Evolutionary conservation across 1,140 invertebrate species (phyloP).

Genomic region (Belonocnema kinseyi): DNA sequence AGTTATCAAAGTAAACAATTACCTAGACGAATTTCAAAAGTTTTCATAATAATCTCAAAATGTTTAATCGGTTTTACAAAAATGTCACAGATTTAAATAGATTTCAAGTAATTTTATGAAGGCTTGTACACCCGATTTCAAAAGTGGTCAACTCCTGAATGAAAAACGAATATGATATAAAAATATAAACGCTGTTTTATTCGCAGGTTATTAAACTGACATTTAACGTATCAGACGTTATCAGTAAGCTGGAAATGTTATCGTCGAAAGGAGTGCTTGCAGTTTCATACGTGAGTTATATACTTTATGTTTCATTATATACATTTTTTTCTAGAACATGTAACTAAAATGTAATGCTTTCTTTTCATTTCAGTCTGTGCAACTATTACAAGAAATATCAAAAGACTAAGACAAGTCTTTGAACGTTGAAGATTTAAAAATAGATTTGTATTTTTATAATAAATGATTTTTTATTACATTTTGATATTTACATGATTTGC

Average conservation of each 20-base stretch:
- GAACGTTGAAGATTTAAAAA: conserved; percentile 24
- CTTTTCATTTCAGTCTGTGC: conserved; percentile 39
- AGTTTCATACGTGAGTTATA: conserved; percentile 49
- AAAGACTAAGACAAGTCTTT: neutral
- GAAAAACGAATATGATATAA: neutral
- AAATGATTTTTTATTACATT: conserved; percentile 31
- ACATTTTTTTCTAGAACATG: neutral
- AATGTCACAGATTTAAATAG: too few species aligned
- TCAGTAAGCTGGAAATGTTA: conserved; percentile 45
- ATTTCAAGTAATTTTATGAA: too few species aligned
- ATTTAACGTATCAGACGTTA: conserved; percentile 36
- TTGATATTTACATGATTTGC: neutral
- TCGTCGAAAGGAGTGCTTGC: conserved; percentile 51
- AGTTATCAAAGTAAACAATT: too few species aligned
- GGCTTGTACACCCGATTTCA: too few species aligned
- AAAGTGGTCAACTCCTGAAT: too few species aligned
- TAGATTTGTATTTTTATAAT: conserved; percentile 26
- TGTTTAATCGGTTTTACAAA: too few species aligned
- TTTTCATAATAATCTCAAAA: too few species aligned
- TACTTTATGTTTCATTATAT: neutral
- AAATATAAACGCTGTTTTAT: conserved; percentile 30
- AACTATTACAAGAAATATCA: conserved; percentile 38
- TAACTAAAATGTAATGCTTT: neutral
- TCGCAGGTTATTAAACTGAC: conserved; percentile 42
- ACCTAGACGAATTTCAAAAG: too few species aligned